phyloP scores from a whole-genome alignment of 2,113 vertebrate species.

The Lophius piscatorius region DNA sequence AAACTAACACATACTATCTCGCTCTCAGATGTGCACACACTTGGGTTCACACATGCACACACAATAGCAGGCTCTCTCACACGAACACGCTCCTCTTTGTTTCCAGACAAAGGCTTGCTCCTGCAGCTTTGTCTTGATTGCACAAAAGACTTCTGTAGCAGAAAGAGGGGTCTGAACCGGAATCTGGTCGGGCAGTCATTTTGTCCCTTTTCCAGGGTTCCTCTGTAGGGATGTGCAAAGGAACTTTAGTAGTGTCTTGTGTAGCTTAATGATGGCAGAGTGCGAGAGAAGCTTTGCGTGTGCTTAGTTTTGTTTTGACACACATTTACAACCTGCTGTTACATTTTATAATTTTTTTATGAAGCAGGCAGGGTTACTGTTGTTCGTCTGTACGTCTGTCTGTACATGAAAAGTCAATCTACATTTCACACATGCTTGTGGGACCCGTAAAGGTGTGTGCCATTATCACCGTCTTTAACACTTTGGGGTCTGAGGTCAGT shows the following conservation, averaged over 20 bases:
- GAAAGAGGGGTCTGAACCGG: constrained; percentile 65
- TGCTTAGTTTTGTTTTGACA: constrained; percentile 13
- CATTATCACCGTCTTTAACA: no score
- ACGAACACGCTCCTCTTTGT: constrained; percentile 70
- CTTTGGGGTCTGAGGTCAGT: no score
- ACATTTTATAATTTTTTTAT: no score
- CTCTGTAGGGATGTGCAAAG: constrained; percentile 29
- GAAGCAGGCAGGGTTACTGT: no score
- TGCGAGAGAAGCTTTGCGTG: no score
- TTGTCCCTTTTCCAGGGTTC: constrained; percentile 19
- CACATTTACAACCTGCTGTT: no score
- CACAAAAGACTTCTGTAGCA: constrained; percentile 69
- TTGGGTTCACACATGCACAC: constrained; percentile 1
- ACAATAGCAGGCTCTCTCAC: constrained; percentile 40
- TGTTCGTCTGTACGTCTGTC: no score
- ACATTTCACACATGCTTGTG: no score
- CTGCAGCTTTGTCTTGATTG: constrained; percentile 71
- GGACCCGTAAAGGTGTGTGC: no score
- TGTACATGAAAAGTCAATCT: no score
- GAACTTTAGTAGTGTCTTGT: no score
- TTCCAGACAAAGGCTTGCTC: constrained; percentile 68
- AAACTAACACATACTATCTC: constrained; percentile 36
- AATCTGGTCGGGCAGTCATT: constrained; percentile 47
- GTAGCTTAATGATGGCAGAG: no score
- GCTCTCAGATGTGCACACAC: constrained; percentile 12